These are phyloP conservation scores for Drosophila nr. perissopoda DNA, from an alignment of 2,888 invertebrate species.

Conservation along the genomic window DNA sequence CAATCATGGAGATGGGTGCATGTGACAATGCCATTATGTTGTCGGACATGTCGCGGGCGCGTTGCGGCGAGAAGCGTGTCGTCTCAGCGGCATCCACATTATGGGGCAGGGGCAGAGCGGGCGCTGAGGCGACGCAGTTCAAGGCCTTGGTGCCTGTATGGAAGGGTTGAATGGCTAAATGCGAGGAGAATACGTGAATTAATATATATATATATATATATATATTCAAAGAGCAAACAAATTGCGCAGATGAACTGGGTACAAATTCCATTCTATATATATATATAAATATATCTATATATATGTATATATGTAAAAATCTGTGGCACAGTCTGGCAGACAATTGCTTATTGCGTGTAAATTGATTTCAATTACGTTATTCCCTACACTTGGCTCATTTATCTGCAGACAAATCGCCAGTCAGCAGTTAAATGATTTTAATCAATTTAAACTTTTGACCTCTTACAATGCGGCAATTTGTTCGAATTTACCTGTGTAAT, in stretches of 20 bases:
- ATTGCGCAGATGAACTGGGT: constrained; percentile 49
- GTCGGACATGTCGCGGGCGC: constrained; percentile 88
- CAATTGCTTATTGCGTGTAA: constrained; percentile 28
- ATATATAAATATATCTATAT: not conserved
- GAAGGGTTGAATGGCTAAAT: constrained; percentile 52
- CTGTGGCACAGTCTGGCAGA: not conserved
- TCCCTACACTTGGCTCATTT: not conserved
- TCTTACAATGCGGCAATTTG: constrained; percentile 13
- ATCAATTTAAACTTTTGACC: constrained; percentile 62
- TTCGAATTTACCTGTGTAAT: constrained; percentile 42
- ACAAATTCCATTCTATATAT: constrained; percentile 37
- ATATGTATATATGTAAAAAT: not conserved
- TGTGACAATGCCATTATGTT: constrained; percentile 87
- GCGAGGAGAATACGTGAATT: not conserved
- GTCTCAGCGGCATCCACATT: constrained; percentile 89
- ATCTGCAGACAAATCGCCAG: constrained; percentile 25
- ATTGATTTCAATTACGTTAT: constrained; percentile 44
- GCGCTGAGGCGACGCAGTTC: constrained; percentile 86
- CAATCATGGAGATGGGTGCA: constrained; percentile 73
- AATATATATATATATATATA: constrained; percentile 22
- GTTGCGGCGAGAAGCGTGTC: constrained; percentile 88
- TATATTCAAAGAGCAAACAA: constrained; percentile 7
- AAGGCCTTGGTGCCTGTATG: constrained; percentile 77
- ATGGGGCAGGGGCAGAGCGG: constrained; percentile 86
- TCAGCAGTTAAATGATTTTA: constrained; percentile 13